phyloP scores from a whole-genome alignment of 1,140 invertebrate species.

The Drosophila azteca region DNA sequence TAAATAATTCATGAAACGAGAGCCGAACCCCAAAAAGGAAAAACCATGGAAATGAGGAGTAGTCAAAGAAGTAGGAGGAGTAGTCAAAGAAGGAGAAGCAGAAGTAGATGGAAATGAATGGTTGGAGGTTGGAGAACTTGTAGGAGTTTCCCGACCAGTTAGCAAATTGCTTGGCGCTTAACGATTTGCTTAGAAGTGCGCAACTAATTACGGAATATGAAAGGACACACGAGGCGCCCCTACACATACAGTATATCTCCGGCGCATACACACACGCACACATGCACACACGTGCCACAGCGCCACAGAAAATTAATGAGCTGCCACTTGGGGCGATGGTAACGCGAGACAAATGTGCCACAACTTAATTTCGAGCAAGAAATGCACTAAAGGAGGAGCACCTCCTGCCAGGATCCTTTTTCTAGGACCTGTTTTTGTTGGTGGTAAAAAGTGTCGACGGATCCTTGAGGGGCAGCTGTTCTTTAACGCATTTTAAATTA shows the following conservation, averaged over 20 bases:
- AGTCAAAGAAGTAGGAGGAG: not conserved
- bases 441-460: constrained; percentile 45
- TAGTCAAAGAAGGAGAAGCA: not conserved
- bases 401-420: constrained; percentile 16
- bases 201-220: constrained; percentile 47
- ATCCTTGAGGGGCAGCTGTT: constrained; percentile 23
- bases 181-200: constrained; percentile 46
- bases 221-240: constrained; percentile 30
- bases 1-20: constrained; percentile 29
- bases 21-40: not conserved
- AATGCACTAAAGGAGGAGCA: constrained; percentile 32
- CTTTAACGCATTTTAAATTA: constrained; percentile 68
- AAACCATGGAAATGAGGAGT: not conserved
- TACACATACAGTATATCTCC: constrained; percentile 14
- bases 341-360: constrained; percentile 35
- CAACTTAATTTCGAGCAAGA: constrained; percentile 47
- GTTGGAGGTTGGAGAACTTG: constrained; percentile 7
- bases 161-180: constrained; percentile 42
- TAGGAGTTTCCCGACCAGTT: constrained; percentile 34
- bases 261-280: not conserved
- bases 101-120: not conserved
- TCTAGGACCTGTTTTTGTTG: too few relatives aligned
- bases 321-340: constrained; percentile 40
- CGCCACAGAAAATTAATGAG: constrained; percentile 63
- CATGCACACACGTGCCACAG: constrained; percentile 37